Evolutionary conservation across 2,797 vertebrate species (phyloP).

Genomic region (Podarcis lilfordi): DNA sequence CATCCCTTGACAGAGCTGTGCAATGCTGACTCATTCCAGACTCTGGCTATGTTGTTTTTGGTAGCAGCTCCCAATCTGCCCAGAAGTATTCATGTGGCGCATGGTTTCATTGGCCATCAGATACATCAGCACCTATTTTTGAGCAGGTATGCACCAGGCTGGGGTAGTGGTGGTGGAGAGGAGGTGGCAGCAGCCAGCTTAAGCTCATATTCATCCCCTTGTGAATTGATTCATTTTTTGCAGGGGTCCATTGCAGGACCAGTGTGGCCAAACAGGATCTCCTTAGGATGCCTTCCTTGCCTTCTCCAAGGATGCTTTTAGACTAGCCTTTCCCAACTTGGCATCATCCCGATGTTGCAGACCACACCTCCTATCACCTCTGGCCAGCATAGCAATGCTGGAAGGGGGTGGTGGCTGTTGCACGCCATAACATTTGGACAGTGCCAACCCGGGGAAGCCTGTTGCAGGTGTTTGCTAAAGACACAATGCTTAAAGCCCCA

Average conservation of each 20-base stretch:
- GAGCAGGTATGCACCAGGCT: not conserved
- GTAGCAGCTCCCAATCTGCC: not conserved
- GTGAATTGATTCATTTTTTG: not conserved
- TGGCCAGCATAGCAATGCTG: too few relatives aligned
- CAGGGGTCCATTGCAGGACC: not conserved
- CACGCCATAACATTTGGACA: too few relatives aligned
- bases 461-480: too few relatives aligned
- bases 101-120: not conserved
- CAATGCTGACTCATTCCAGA: not conserved
- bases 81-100: not conserved
- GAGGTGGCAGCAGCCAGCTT: not conserved
- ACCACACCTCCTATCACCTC: too few relatives aligned
- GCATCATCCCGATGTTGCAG: too few relatives aligned
- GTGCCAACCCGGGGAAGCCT: too few relatives aligned
- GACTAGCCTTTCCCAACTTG: too few relatives aligned
- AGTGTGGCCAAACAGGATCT: not conserved
- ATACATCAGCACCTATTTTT: not conserved
- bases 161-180: too few relatives aligned
- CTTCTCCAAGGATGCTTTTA: not conserved
- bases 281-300: not conserved
- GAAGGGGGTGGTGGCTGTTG: too few relatives aligned
- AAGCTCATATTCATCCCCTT: not conserved
- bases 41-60: not conserved
- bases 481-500: not conserved
- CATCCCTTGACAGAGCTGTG: not conserved